Base-by-base conservation (phyloP, 1,140 invertebrate species). In the Doryteuthis pealeii region DNA sequence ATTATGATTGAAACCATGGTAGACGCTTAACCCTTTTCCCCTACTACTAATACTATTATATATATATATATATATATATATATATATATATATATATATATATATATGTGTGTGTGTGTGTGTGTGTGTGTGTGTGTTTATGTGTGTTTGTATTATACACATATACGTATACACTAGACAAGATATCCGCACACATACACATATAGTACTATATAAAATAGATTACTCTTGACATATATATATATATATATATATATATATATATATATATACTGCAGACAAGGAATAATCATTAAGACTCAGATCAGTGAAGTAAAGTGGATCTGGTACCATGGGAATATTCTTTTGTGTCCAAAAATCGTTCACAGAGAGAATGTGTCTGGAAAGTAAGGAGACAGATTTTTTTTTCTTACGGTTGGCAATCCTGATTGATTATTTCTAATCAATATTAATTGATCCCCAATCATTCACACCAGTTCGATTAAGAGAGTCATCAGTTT, bases 51-150 rank as follows among this genome's bases (percentile, higher is more conserved):
- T 58, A 58, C 26, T 14, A 14, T 14, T 18, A 58, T 58, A 26
- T 58, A 26, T 58, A 58, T 58, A 58, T 58, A 58, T 58, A 58
- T 58, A 58, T 58, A 58, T 58, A 58, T n/a, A n/a, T n/a, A n/a
- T 58, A 28, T 58, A 58, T 58, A 28, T 58, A 58, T 58, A 18
- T 58, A 58, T 58, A 58, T 58, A 18, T 58, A 58, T 58, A 28
- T 58, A 58, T 58, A 58, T 58, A 58, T 58, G 15, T 58, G 26
- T 58, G 15, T 58, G 15, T 58, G 54, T 58, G 15, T 58, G 15
- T 58, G 15, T 58, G 15, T 58, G 15, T 58, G 15, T 58, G 15
- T 58, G 15, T 58, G 15, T 58, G 26, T 58, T 3, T 58, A 58
- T 58, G 54, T 58, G 15, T 58, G 15, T 58, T 2, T 58, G 15